These are phyloP conservation scores for Odobenus rosmarus DNA, from an alignment of 2,113 vertebrate genomes.

Conservation along the genomic window DNA sequence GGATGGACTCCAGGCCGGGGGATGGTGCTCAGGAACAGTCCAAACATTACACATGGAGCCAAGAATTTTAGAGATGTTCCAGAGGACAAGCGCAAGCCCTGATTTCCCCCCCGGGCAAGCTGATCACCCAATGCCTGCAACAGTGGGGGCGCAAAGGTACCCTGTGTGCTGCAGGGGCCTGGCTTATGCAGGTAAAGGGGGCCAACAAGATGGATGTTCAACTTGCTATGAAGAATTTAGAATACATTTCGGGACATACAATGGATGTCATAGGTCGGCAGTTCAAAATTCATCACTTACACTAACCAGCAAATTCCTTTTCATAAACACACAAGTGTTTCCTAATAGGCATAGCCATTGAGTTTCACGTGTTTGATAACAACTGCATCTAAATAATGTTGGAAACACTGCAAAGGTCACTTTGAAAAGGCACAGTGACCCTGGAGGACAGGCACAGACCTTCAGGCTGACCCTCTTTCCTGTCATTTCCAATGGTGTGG, in stretches of 20 bases:
- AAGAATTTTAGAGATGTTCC: slow-evolving; percentile 63
- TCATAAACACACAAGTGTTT: neutral
- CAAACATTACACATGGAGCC: slow-evolving; percentile 53
- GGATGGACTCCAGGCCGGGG: slow-evolving; percentile 53
- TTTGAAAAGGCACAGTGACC: neutral
- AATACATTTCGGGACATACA: neutral
- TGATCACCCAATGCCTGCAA: neutral
- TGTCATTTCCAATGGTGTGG: neutral
- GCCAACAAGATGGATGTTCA: neutral
- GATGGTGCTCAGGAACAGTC: neutral
- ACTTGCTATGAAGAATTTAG: neutral
- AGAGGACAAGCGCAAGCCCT: neutral
- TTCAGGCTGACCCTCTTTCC: neutral
- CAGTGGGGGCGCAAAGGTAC: neutral
- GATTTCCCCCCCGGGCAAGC: neutral
- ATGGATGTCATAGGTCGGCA: neutral
- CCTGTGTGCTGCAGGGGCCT: neutral
- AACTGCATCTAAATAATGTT: neutral
- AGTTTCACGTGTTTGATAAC: neutral
- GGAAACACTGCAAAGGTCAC: neutral
- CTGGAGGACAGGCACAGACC: neutral
- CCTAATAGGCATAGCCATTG: neutral
- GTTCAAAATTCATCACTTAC: neutral
- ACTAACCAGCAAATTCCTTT: neutral
- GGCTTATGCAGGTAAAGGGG: neutral